These are phyloP conservation scores for Nasonia giraulti DNA, from an alignment of 1,140 invertebrate species.

Conservation along the genomic window DNA sequence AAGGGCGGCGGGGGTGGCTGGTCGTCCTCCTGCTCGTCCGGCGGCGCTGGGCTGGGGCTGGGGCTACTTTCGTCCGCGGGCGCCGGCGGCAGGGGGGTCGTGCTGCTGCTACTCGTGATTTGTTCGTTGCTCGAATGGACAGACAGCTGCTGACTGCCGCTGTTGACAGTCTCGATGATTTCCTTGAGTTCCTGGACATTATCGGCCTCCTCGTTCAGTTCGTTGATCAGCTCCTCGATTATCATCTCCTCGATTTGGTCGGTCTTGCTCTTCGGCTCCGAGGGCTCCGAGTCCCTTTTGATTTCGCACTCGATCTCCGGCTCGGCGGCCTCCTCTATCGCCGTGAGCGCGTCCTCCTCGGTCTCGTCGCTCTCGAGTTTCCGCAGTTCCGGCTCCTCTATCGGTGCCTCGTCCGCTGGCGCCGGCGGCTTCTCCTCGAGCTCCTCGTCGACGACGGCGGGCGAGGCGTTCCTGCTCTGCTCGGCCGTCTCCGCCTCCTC, in stretches of 20 bases:
- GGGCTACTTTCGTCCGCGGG: not conserved
- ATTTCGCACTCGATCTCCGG: conserved; percentile 5
- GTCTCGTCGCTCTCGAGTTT: conserved; percentile 31
- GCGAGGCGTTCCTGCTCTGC: not conserved
- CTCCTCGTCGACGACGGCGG: not conserved
- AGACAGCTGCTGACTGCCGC: not conserved
- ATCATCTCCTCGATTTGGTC: conserved; percentile 46
- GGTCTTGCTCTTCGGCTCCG: not conserved
- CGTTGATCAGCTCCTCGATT: conserved; percentile 46
- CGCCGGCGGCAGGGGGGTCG: not conserved
- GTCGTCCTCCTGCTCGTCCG: conserved; percentile 10
- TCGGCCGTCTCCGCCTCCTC: conserved; percentile 28
- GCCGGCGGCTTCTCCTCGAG: not conserved
- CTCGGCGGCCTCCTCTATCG: not conserved
- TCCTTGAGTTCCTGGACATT: conserved; percentile 49
- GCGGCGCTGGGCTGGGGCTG: not conserved
- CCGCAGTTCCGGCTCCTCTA: not conserved
- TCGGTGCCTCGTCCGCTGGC: not conserved
- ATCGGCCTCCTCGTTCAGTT: conserved; percentile 40
- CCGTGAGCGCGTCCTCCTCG: conserved; percentile 23
- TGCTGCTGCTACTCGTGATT: not conserved
- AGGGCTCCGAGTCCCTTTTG: not conserved
- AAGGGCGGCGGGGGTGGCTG: not conserved
- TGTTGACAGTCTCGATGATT: conserved; percentile 6
- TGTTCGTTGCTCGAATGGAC: conserved; percentile 27